Conservation (phyloP, 2,797 vertebrate genomes). For the Chaetodon trifasciatus region DNA sequence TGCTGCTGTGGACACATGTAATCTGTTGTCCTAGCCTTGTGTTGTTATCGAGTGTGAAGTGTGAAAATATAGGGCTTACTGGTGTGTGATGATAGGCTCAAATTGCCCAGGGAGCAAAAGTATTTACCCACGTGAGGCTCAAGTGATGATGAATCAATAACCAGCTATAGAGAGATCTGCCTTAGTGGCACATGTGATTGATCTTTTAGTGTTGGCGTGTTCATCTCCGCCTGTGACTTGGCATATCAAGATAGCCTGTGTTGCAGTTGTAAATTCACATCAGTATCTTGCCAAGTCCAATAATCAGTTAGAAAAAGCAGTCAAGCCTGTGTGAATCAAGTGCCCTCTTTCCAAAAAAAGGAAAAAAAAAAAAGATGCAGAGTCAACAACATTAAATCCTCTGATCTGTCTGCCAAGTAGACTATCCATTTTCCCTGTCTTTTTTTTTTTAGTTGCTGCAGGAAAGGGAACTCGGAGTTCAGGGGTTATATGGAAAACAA, state of each 20-base stretch:
- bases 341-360: constrained; percentile 41
- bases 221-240: constrained; percentile 28
- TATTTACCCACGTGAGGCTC: neutral
- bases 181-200: constrained; percentile 25
- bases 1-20: constrained; percentile 1
- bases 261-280: constrained; percentile 31
- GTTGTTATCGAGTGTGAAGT: constrained; percentile 8
- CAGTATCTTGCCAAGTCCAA: constrained; percentile 44
- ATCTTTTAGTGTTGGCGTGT: constrained; percentile 38
- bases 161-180: neutral
- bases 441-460: constrained; percentile 27
- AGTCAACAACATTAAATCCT: constrained; percentile 68
- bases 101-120: neutral
- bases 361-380: constrained; percentile 40
- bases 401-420: constrained; percentile 55
- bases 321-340: constrained; percentile 51
- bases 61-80: neutral
- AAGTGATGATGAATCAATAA: constrained; percentile 35
- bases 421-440: constrained; percentile 31
- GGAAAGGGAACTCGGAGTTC: constrained; percentile 63
- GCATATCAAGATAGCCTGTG: neutral
- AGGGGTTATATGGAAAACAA: constrained; percentile 68
- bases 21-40: constrained; percentile 6
- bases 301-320: constrained; percentile 57
- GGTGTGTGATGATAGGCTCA: neutral